Conservation (phyloP, 2,113 vertebrate species). For the Rhipidura dahli region DNA sequence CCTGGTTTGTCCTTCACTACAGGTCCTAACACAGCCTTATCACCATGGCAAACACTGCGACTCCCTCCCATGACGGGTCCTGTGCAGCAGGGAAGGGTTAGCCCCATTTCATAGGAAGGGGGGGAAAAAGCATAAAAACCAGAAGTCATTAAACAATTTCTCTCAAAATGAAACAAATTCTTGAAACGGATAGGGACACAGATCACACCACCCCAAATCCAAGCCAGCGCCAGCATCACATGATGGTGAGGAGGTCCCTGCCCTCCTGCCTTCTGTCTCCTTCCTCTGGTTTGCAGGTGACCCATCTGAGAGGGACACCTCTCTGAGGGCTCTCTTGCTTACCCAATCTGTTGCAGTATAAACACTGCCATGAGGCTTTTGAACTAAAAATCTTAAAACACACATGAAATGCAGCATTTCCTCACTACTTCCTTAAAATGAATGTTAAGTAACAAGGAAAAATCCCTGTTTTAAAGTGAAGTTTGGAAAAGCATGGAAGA, state of each 20-base stretch:
- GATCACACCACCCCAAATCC: background rate
- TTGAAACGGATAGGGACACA: background rate
- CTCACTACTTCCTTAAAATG: background rate
- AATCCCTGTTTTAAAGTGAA: background rate
- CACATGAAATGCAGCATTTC: background rate
- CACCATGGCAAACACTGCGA: background rate
- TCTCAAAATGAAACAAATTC: background rate
- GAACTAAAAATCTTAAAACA: background rate
- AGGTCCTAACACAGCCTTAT: background rate
- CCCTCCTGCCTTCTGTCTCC: background rate
- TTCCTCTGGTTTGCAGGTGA: background rate
- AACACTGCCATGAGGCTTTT: background rate
- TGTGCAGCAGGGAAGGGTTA: background rate
- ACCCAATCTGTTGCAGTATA: background rate
- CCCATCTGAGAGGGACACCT: background rate
- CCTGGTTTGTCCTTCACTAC: background rate
- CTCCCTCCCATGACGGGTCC: background rate
- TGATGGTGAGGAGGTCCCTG: background rate
- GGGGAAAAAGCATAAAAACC: fast-evolving
- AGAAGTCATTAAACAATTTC: background rate
- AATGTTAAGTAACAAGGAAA: background rate
- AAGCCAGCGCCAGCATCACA: background rate
- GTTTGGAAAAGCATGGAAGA: background rate
- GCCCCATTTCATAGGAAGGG: background rate
- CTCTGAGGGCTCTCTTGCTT: background rate